These are phyloP conservation scores for Cryptotermes secundus DNA, from an alignment of 1,140 invertebrate species.

Conservation along the genomic window DNA sequence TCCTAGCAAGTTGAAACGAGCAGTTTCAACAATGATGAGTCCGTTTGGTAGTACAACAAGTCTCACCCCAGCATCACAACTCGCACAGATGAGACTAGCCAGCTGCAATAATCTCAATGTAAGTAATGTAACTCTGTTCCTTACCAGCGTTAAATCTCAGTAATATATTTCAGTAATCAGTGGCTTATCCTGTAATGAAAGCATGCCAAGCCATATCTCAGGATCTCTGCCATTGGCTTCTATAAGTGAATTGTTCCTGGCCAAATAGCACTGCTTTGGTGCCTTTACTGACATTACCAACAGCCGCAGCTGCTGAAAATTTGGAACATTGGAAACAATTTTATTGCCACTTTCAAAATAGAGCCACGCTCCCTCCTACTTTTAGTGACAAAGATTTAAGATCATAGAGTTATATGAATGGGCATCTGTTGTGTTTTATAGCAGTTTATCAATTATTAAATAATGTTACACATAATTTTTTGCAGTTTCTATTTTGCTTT, in stretches of 20 bases:
- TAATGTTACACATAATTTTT: no score
- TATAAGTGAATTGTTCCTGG: slow-evolving; percentile 7
- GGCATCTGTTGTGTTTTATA: no score
- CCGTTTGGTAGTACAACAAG: slow-evolving; percentile 80
- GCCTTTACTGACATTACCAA: no score
- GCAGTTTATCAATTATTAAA: no score
- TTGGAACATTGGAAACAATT: no score
- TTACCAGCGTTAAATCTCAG: not conserved
- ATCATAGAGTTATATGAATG: no score
- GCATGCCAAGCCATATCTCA: not conserved
- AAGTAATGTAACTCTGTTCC: slow-evolving; percentile 49
- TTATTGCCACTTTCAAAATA: no score
- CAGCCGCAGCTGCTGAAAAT: no score
- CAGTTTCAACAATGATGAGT: slow-evolving; percentile 93
- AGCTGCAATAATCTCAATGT: slow-evolving; percentile 83
- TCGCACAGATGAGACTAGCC: slow-evolving; percentile 78
- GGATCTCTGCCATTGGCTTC: slow-evolving; percentile 31
- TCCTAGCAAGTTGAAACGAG: slow-evolving; percentile 87
- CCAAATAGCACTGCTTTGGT: not conserved
- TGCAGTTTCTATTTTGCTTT: no score
- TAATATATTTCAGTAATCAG: not conserved
- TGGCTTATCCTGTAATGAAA: slow-evolving; percentile 30
- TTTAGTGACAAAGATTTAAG: no score
- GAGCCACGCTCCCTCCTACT: no score
- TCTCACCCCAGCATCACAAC: slow-evolving; percentile 70